Percentiles rank a stretch among this genome's conserved stretches.
phyloP scores from a whole-genome alignment of 2,888 invertebrate genomes.

The Acleris holmiana region DNA sequence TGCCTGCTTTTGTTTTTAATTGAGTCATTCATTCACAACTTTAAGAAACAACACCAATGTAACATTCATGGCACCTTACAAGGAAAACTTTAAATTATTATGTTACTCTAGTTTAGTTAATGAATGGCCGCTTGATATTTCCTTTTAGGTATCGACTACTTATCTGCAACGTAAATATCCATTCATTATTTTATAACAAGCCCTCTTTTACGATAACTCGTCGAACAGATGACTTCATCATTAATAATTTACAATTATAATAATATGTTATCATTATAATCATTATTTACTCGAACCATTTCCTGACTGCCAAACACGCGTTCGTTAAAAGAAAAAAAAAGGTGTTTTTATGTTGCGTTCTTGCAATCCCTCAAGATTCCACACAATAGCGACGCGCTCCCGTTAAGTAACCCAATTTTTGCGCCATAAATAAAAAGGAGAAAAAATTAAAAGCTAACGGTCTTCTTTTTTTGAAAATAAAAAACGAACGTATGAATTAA shows the following conservation, averaged over 20 bases:
- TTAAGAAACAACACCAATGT: too few relatives aligned
- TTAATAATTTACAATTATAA: slow-evolving; percentile 62
- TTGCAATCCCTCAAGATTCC: slow-evolving; percentile 55
- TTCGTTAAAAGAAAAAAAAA: slow-evolving; percentile 36
- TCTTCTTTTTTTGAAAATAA: slow-evolving; percentile 59
- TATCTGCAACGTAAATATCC: slow-evolving; percentile 28
- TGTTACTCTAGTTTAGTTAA: slow-evolving; percentile 23
- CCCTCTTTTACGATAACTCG: slow-evolving; percentile 26
- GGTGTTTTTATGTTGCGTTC: slow-evolving; percentile 39
- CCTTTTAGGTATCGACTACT: slow-evolving; percentile 19
- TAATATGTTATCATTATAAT: slow-evolving; percentile 63
- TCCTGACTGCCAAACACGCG: slow-evolving; percentile 48
- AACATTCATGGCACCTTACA: background rate
- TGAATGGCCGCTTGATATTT: slow-evolving; percentile 28
- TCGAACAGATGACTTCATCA: slow-evolving; percentile 48
- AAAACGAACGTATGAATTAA: slow-evolving; percentile 70
- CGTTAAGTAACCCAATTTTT: slow-evolving; percentile 85
- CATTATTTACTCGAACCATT: slow-evolving; percentile 48
- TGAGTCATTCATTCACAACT: too few relatives aligned
- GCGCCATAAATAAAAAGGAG: slow-evolving; percentile 79
- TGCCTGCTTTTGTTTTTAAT: too few relatives aligned
- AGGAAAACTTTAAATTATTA: slow-evolving; percentile 17
- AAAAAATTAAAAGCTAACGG: slow-evolving; percentile 75
- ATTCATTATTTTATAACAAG: slow-evolving; percentile 35
- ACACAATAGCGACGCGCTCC: slow-evolving; percentile 71